Base-by-base conservation (phyloP, 2,888 invertebrate genomes). In the Fabriciana adippe region DNA sequence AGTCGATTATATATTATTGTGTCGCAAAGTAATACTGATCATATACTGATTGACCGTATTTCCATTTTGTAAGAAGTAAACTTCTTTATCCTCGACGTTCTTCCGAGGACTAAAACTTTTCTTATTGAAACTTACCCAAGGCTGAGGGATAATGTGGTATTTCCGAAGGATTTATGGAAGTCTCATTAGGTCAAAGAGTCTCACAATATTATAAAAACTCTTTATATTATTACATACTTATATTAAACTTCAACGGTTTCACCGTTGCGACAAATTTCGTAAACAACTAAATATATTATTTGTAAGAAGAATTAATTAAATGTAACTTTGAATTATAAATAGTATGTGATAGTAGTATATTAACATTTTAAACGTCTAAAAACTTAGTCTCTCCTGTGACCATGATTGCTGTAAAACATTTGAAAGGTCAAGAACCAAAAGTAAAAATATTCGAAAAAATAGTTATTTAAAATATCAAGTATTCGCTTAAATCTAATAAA, bases 251-350 rank as follows among this genome's bases (percentile, higher is more conserved):
- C 26, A n/a, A n/a, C n/a, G n/a, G n/a, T n/a, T n/a, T n/a, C n/a
- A n/a, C n/a, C n/a, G 45, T 57, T 66, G 57, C 81, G 79, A 78
- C 78, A 79, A 66, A 64, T 64, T 55, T 59, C 4, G 21, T 21
- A 47, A 47, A 48, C 26, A 48, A 59, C 16, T 26, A 26, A 26
- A 14, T 13, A 8, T 47, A 21, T 5, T 59, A 18, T 45, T 14
- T 57, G 8, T 15, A 41, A 55, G n/a, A 2, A 18, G 26, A 26
- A 4, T 26, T 26, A 26, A 26, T 26, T 26, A 26, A 26, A 26
- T 26, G 26, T 26, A 26, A 26, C 26, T 4, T 26, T 26, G 26
- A 26, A 26, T 26, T 26, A 26, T 5, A 26, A 4, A 26, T 26
- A 26, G 26, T 5, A 3, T 26, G 26, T 26, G 26, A 26, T 26